Base-by-base conservation (phyloP, 1,140 invertebrate species). In the Drosophila lacteicornis region DNA sequence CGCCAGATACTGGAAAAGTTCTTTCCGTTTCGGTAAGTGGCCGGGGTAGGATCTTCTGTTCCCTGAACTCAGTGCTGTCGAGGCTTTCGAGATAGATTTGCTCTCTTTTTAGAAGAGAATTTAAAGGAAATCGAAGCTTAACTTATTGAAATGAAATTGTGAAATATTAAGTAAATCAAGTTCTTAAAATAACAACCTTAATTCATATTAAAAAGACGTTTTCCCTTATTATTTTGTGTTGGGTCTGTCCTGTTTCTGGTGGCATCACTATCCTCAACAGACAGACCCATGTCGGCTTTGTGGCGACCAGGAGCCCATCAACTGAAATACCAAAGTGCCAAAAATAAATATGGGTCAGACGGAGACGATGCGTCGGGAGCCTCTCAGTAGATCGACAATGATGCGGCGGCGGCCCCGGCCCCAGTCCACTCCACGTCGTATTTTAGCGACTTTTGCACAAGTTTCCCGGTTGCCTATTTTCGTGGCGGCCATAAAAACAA, bases 291-390 rank as follows among this genome's bases (percentile, higher is more conserved):
- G 36, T 53, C 51, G 33, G 19, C 12, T 13, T 13, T 15, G 50
- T 19, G 30, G 51, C 51, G 15, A 27, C 33, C 33, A 33, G 46
- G 33, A 57, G 50, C 40, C 47, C 40, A 46, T 49, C 56, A 59
- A 50, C 43, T 47, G 19, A 61, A 68, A 68, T 59, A 66, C 68
- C 56, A 60, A 66, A 69, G 58, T 75, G 80, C 85, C 85, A 88
- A 88, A 87, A 88, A 90, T 90, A 88, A 88, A 88, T 88, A 84
- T 88, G 78, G 84, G 84, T 90, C 84, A 90, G 65, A 75, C 83
- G 61, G 49, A 38, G 63, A 59, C 43, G 43, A 49, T 25, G 30
- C 17, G 45, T 25, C 19, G 61, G 43, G 67, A 60, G 68, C 27
- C n/a, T 17, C 3, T 7, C 12, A 43, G 36, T 45, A 61, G 60